These are phyloP conservation scores for Gymnothorax javanicus DNA, from an alignment of 2,797 vertebrate genomes.

Conservation along the genomic window DNA sequence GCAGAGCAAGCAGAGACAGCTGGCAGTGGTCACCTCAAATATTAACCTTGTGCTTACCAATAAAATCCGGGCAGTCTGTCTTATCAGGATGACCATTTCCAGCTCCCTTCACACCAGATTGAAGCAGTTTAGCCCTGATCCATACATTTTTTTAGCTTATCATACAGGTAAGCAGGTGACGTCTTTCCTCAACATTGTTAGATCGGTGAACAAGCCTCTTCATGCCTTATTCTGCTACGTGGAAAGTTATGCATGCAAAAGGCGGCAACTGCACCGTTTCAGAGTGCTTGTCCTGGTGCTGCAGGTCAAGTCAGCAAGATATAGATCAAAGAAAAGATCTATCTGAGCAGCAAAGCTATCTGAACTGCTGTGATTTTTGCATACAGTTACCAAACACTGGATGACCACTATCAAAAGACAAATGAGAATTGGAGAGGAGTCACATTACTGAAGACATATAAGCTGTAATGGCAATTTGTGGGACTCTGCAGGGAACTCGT, in stretches of 20 bases:
- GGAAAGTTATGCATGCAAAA: constrained; percentile 20
- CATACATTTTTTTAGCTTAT: background rate
- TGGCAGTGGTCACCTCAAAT: background rate
- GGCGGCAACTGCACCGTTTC: background rate
- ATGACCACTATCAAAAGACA: background rate
- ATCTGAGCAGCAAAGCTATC: background rate
- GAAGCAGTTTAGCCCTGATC: background rate
- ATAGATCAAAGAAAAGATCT: background rate
- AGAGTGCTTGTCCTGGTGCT: background rate
- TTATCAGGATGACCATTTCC: background rate
- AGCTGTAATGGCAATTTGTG: background rate
- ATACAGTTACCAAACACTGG: background rate
- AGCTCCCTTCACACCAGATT: background rate
- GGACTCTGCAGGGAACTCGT: background rate
- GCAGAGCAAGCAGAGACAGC: constrained; percentile 19
- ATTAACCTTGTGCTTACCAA: background rate
- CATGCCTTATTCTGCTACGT: constrained; percentile 18
- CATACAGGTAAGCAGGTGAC: background rate
- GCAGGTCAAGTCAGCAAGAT: background rate
- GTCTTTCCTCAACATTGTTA: background rate
- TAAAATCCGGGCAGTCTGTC: background rate
- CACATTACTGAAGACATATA: background rate
- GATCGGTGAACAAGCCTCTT: constrained; percentile 20
- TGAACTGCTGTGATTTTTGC: background rate
- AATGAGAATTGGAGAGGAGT: background rate